phyloP scores from a whole-genome alignment of 2,888 invertebrate species.

The Caenorhabditis virilis region DNA sequence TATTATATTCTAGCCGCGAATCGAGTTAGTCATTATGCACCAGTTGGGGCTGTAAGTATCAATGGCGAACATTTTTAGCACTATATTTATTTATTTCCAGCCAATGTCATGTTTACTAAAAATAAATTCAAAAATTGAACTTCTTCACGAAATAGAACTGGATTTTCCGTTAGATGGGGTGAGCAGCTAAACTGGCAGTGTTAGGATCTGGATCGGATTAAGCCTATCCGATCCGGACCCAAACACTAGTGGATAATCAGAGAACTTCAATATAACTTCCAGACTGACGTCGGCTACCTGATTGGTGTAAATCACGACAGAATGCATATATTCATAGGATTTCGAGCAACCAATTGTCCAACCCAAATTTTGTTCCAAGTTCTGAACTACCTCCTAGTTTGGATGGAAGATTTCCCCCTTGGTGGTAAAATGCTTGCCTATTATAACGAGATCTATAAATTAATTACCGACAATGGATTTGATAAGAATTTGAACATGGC shows the following conservation, averaged over 20 bases:
- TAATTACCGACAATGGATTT: constrained; percentile 28
- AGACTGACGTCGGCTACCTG: constrained; percentile 23
- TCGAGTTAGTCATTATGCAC: constrained; percentile 24
- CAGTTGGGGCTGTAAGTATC: constrained; percentile 26
- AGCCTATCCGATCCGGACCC: too few species aligned
- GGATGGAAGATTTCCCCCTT: constrained; percentile 26
- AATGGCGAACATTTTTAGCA: too few species aligned
- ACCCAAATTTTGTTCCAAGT: constrained; percentile 27
- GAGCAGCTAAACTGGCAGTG: too few species aligned
- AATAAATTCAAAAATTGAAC: background rate
- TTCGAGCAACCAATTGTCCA: constrained; percentile 23
- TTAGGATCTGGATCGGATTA: too few species aligned
- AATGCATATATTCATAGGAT: constrained; percentile 23
- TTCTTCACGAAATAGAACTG: background rate
- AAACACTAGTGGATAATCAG: too few species aligned
- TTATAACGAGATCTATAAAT: constrained; percentile 22
- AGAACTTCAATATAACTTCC: too few species aligned
- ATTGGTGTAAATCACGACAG: constrained; percentile 26
- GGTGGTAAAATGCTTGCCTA: constrained; percentile 33
- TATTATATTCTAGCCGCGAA: constrained; percentile 39
- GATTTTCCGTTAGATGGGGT: background rate
- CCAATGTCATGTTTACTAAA: constrained; percentile 4
- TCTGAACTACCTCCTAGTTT: constrained; percentile 20
- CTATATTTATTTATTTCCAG: too few species aligned
- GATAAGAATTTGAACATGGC: constrained; percentile 11